Conservation (phyloP, 2,797 vertebrate species). For the Cossypha caffra region DNA sequence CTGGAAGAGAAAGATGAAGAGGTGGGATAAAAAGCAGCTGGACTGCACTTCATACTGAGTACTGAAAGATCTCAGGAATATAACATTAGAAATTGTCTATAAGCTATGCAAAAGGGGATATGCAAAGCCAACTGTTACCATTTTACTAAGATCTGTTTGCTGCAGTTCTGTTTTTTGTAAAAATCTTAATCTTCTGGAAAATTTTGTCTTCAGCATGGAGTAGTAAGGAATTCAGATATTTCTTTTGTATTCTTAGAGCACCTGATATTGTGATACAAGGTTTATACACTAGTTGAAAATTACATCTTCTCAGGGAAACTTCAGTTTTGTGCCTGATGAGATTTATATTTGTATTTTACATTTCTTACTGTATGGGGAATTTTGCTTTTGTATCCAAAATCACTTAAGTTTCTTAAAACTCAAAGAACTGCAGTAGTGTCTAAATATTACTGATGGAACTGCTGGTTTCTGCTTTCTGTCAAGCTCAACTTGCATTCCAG, state of each 20-base stretch:
- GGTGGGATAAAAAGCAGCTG: background rate
- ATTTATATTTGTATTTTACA: background rate
- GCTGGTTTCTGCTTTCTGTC: background rate
- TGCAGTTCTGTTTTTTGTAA: background rate
- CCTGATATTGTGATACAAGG: background rate
- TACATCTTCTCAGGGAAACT: constrained; percentile 68
- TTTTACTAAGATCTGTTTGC: background rate
- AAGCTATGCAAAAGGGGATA: background rate
- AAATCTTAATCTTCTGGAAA: background rate
- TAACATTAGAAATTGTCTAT: background rate
- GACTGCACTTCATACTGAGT: background rate
- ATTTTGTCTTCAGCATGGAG: background rate
- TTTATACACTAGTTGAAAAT: background rate
- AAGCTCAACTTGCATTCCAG: background rate
- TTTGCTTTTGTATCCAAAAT: background rate
- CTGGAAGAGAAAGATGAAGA: background rate
- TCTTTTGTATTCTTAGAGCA: background rate
- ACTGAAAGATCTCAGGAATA: constrained; percentile 62
- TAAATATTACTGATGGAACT: background rate
- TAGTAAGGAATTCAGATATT: background rate
- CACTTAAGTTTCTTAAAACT: background rate
- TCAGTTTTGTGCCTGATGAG: constrained; percentile 32
- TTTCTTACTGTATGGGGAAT: background rate
- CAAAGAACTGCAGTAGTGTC: background rate
- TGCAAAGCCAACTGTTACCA: constrained; percentile 36